Base-by-base conservation (phyloP, 2,113 vertebrate genomes). In the Misgurnus mizolepis region DNA sequence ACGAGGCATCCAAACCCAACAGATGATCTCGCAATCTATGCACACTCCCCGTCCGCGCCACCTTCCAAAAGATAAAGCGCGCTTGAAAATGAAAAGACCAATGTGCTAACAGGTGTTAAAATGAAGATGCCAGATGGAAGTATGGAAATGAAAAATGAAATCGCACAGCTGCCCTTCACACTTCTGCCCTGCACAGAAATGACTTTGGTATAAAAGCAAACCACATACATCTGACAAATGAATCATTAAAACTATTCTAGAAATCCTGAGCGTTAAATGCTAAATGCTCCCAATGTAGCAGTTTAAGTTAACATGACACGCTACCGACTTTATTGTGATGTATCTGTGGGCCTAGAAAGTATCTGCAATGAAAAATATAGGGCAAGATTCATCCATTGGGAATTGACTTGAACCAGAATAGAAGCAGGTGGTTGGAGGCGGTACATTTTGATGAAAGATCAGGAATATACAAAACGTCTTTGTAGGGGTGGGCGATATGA, bases 71-170 rank as follows among this genome's bases (percentile, higher is more conserved):
- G 73, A 62, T 75, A 64, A 22, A 8, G 14, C 58, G 64, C 17
- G 71, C n/a, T 76, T 49, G 73, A 64, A 76, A 76, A 64, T 40
- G 62, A 18, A 49, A 76, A 55, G 45, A 14, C 45, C 11, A 27
- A 40, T 10, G 39, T 66, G 75, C 75, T 66, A 77, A 77, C 62
- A 77, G 75, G 75, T 65, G 62, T 77, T 76, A 39, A 64, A 64
- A 74, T 61, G 6, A 45, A 61, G 71, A 41, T 45, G 56, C 53
- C 71, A 64, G 73, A 75, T 49, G 73, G 22, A 75, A 64, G 60
- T 47, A 49, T 14, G 58, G 41, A 75, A 50, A 75, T 75, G 7
- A 66, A 66, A 53, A 76, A 76, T 76, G 8, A 76, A 77, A 77
- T 49, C 8, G 27, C 62, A 47, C 27, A n/a, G 62, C 60, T 65